phyloP scores from a whole-genome alignment of 2,888 invertebrate species.

The Psococerastis gibbosa region DNA sequence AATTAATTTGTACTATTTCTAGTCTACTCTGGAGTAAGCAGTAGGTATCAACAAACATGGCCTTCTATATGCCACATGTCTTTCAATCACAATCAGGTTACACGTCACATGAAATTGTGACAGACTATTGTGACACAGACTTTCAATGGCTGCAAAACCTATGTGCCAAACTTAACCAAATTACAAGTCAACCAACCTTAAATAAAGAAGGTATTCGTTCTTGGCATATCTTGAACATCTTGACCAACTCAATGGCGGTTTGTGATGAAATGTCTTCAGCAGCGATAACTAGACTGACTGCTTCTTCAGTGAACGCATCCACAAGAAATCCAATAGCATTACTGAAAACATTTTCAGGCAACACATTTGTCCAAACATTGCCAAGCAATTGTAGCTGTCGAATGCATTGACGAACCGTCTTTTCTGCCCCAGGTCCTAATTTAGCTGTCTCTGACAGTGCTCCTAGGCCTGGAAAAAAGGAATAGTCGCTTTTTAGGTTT shows the following conservation, averaged over 20 bases:
- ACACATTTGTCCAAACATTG: slow-evolving; percentile 73
- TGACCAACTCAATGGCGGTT: slow-evolving; percentile 60
- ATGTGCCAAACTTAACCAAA: too few species aligned
- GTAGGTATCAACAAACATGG: too few species aligned
- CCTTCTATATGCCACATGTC: too few species aligned
- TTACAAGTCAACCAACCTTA: too few species aligned
- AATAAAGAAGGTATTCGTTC: slow-evolving; percentile 59
- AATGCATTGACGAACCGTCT: slow-evolving; percentile 62
- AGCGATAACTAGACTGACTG: slow-evolving; percentile 43
- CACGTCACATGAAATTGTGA: too few species aligned
- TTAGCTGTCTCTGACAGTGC: slow-evolving; percentile 31
- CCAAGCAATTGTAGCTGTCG: slow-evolving; percentile 66
- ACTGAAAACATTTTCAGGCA: slow-evolving; percentile 58
- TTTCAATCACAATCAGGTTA: too few species aligned
- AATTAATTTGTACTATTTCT: too few species aligned
- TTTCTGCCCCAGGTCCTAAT: slow-evolving; percentile 41
- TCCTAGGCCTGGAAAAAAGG: slow-evolving; percentile 29
- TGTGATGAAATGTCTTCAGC: slow-evolving; percentile 76
- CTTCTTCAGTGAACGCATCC: slow-evolving; percentile 44
- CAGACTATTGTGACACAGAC: too few species aligned
- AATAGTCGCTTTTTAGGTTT: too few species aligned
- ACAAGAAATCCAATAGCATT: slow-evolving; percentile 46
- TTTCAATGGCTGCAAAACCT: too few species aligned
- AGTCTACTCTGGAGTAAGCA: too few species aligned
- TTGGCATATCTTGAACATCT: slow-evolving; percentile 49